Evolutionary conservation across 1,140 invertebrate species (phyloP).

Genomic region (Temnothorax curvispinosus): DNA sequence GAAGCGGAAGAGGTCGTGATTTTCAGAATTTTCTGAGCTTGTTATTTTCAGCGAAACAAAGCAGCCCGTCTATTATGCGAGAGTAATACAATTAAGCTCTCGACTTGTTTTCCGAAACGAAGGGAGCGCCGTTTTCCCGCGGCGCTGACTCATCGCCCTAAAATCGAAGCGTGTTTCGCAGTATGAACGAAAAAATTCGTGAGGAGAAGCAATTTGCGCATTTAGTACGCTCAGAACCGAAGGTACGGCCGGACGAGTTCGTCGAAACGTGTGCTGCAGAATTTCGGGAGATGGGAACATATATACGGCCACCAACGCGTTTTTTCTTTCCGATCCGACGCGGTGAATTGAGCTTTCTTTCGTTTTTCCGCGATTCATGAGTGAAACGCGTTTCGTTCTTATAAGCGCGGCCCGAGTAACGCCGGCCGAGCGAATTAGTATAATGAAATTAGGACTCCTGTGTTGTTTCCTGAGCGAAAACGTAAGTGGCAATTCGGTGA

Average conservation of each 20-base stretch:
- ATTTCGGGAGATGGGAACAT: not conserved
- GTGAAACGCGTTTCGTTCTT: constrained; percentile 5
- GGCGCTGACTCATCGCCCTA: constrained; percentile 33
- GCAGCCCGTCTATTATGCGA: constrained; percentile 42
- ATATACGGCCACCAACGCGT: not conserved
- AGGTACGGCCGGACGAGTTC: constrained; percentile 6
- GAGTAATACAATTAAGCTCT: constrained; percentile 57
- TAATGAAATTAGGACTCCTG: constrained; percentile 52
- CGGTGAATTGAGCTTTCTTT: constrained; percentile 5
- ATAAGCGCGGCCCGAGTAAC: not conserved
- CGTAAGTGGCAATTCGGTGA: constrained; percentile 58
- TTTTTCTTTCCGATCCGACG: not conserved
- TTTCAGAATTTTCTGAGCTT: constrained; percentile 65
- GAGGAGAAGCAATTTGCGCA: constrained; percentile 42
- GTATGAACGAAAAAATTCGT: constrained; percentile 46
- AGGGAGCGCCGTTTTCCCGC: constrained; percentile 2
- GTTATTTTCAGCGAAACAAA: constrained; percentile 62
- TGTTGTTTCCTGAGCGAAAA: constrained; percentile 39
- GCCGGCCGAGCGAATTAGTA: constrained; percentile 29
- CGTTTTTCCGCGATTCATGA: not conserved
- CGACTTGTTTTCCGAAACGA: constrained; percentile 54
- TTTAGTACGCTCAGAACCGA: constrained; percentile 25
- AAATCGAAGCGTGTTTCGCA: constrained; percentile 39
- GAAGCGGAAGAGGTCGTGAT: constrained; percentile 42
- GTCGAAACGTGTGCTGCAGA: not conserved